These are phyloP conservation scores for Lissocephala sabroskyi DNA, from an alignment of 2,888 invertebrate species.

Conservation along the genomic window DNA sequence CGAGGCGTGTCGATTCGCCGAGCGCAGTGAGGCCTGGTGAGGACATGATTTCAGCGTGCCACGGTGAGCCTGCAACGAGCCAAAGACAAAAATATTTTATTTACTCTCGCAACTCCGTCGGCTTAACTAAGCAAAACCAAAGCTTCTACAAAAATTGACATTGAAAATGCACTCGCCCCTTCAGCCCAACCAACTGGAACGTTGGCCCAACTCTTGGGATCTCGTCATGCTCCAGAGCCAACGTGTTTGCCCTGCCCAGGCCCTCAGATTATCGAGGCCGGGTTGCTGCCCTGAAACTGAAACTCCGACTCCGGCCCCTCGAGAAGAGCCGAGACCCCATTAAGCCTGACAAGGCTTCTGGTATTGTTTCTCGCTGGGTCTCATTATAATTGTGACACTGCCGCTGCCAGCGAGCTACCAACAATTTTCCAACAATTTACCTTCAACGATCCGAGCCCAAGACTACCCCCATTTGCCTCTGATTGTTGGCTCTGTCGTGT, in stretches of 20 bases:
- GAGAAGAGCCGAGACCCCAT: conserved; percentile 1
- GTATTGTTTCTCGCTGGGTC: conserved; percentile 48
- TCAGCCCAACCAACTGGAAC: not conserved
- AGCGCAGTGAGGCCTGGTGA: conserved; percentile 83
- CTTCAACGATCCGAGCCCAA: conserved; percentile 45
- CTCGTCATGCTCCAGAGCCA: too few relatives aligned
- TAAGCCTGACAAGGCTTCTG: conserved; percentile 8
- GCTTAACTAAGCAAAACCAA: not conserved
- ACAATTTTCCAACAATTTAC: conserved; percentile 24
- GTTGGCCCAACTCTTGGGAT: not conserved
- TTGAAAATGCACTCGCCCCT: not conserved
- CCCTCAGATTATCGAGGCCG: too few relatives aligned
- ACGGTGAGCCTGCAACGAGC: conserved; percentile 86
- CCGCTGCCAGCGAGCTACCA: not conserved
- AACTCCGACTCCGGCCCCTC: too few relatives aligned
- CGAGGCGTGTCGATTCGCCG: conserved; percentile 90
- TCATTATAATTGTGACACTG: conserved; percentile 50
- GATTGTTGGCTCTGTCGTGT: too few relatives aligned
- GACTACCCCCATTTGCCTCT: too few relatives aligned
- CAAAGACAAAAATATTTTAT: not conserved
- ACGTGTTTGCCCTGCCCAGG: too few relatives aligned
- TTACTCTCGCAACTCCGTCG: not conserved
- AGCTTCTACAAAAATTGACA: not conserved
- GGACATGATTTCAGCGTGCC: conserved; percentile 93
- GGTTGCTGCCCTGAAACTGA: too few relatives aligned